Conservation (phyloP, 1,140 invertebrate genomes). For the Ceratina australensis region DNA sequence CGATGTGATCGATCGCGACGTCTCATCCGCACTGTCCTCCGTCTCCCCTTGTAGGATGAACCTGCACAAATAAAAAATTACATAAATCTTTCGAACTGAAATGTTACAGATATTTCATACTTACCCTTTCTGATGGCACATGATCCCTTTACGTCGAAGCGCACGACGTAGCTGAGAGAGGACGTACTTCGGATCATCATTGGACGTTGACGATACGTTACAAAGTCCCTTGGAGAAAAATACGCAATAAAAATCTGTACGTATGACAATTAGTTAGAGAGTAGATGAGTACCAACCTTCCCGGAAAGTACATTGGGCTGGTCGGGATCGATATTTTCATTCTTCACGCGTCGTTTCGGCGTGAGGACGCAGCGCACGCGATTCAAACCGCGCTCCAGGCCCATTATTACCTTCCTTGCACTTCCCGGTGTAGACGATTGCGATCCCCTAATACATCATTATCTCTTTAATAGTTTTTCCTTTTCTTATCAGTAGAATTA, state of each 20-base stretch:
- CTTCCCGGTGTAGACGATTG: constrained; percentile 78
- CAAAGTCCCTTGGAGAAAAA: constrained; percentile 82
- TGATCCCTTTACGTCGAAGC: constrained; percentile 84
- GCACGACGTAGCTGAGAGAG: constrained; percentile 83
- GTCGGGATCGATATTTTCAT: constrained; percentile 62
- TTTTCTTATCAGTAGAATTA: neutral
- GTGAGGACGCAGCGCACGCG: constrained; percentile 86
- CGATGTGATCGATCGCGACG: constrained; percentile 63
- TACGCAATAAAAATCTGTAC: constrained; percentile 21
- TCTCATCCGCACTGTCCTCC: constrained; percentile 66
- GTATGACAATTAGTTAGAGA: neutral
- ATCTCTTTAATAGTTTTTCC: constrained; percentile 12
- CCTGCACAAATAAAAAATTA: constrained; percentile 72
- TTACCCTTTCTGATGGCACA: constrained; percentile 87
- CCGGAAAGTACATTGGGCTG: constrained; percentile 76
- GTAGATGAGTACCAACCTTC: constrained; percentile 70
- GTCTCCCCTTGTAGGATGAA: constrained; percentile 84
- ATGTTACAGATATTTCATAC: too few relatives aligned
- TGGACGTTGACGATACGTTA: constrained; percentile 87
- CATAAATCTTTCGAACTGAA: too few relatives aligned
- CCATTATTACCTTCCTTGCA: constrained; percentile 83
- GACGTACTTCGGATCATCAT: constrained; percentile 84
- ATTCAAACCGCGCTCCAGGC: constrained; percentile 86
- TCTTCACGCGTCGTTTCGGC: constrained; percentile 80
- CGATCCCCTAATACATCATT: constrained; percentile 55